phyloP scores from a whole-genome alignment of 64 coral and sea anemone genomes.

The Actinia tenebrosa region DNA sequence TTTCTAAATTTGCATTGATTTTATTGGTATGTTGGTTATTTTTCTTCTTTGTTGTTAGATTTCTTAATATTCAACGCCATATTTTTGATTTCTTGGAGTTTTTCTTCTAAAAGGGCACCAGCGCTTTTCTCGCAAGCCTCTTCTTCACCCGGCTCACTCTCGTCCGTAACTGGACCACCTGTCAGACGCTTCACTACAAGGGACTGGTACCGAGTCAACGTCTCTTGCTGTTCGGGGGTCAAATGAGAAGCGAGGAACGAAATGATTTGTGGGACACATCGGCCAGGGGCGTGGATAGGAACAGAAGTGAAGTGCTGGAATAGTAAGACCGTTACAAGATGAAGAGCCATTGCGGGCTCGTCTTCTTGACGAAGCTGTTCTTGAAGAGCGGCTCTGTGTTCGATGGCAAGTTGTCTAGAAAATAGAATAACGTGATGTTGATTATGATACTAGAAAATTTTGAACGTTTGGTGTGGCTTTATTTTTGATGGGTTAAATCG shows the following conservation, averaged over 20 bases:
- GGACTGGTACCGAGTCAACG: constrained; percentile 67
- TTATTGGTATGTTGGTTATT: neutral
- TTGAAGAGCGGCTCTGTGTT: constrained; percentile 73
- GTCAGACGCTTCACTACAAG: constrained; percentile 89
- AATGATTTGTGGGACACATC: constrained; percentile 93
- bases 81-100: constrained; percentile 56
- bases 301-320: constrained; percentile 87
- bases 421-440: neutral
- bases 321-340: constrained; percentile 73
- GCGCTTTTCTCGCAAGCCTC: constrained; percentile 47
- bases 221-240: constrained; percentile 65
- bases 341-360: constrained; percentile 94
- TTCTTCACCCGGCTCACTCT: constrained; percentile 30
- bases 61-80: constrained; percentile 79
- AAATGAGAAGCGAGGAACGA: constrained; percentile 51
- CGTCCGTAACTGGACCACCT: constrained; percentile 44
- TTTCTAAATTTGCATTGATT: neutral
- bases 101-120: constrained; percentile 35
- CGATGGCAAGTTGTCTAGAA: constrained; percentile 62
- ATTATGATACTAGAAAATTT: too few relatives aligned
- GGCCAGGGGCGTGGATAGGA: constrained; percentile 81
- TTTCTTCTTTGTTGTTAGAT: constrained; percentile 26
- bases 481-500: too few relatives aligned
- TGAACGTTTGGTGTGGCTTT: too few relatives aligned
- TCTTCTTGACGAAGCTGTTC: constrained; percentile 95